Evolutionary conservation across 2,888 invertebrate genomes (phyloP), one percentile per base, ranked within the genome.

Genomic region (Pollenia amentaria): DNA sequence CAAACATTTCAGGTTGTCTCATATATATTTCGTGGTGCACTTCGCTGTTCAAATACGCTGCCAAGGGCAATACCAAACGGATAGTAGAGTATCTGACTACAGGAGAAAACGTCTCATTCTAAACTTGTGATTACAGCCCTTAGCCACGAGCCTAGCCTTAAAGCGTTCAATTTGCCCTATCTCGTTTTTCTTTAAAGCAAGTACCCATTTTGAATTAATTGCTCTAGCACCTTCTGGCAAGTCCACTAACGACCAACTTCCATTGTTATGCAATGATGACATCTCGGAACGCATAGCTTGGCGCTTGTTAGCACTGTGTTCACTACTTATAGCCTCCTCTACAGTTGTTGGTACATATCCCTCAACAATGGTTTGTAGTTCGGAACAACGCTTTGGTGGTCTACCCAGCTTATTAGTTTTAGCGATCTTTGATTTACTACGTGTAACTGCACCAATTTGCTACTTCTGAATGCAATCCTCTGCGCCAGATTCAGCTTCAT

Each of bases 21-120:
- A 86, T 86, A 21, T 78, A 86, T 18, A 82, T 46, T 42, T 83
- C 86, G 11, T 83, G 73, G 4, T 72, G 62, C 40, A 86, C 14
- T 9, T 83, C 77, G 1, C 83, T 82, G 18, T 83, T 73, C 6
- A 82, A 18, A 73, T 83, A 86, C 1, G n/a, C n/a, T n/a, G n/a
- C n/a, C n/a, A n/a, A n/a, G n/a, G n/a, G n/a, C n/a, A n/a, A n/a
- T n/a, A n/a, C n/a, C n/a, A n/a, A n/a, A n/a, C n/a, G n/a, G n/a
- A n/a, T n/a, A n/a, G n/a, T n/a, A n/a, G n/a, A n/a, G n/a, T n/a
- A n/a, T n/a, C n/a, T n/a, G n/a, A n/a, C n/a, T n/a, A n/a, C n/a
- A n/a, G n/a, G n/a, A n/a, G n/a, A n/a, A n/a, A n/a, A n/a, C n/a
- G n/a, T n/a, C n/a, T n/a, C n/a, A n/a, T n/a, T n/a, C n/a, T n/a